These are phyloP conservation scores for Takifugu flavidus DNA, from an alignment of 2,113 vertebrate genomes.

Conservation along the genomic window DNA sequence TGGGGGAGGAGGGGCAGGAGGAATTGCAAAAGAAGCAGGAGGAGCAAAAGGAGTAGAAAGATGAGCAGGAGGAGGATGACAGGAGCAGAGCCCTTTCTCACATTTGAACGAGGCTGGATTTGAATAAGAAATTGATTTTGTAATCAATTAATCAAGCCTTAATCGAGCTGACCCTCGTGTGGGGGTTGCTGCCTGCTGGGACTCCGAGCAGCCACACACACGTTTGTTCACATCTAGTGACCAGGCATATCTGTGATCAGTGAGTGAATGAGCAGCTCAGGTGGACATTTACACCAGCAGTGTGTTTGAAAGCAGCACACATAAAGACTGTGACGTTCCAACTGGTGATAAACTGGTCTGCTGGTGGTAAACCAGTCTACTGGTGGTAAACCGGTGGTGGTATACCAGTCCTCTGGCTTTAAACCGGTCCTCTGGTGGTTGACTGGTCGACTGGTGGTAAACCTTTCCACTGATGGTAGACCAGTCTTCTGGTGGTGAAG, in stretches of 20 bases:
- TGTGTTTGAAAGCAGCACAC: no score
- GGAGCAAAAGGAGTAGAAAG: slow-evolving; percentile 6
- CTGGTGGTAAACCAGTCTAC: no score
- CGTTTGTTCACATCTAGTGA: slow-evolving; percentile 20
- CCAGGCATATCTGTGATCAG: no score
- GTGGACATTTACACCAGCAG: no score
- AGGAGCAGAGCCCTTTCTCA: slow-evolving; percentile 36
- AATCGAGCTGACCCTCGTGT: slow-evolving; percentile 57
- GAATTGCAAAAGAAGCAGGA: slow-evolving; percentile 20
- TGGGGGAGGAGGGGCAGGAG: slow-evolving; percentile 36
- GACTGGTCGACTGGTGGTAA: no score
- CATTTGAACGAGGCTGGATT: slow-evolving; percentile 50
- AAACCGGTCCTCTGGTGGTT: no score
- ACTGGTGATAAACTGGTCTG: no score
- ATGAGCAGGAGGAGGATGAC: slow-evolving; percentile 22
- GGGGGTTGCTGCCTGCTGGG: slow-evolving; percentile 37
- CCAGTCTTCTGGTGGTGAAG: background rate
- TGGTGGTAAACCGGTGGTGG: no score
- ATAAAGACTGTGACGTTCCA: no score
- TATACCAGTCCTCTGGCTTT: no score
- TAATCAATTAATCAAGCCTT: background rate
- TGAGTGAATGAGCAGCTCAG: no score
- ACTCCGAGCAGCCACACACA: slow-evolving; percentile 14
- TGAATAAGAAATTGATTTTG: slow-evolving; percentile 66
- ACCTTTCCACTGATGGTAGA: no score